Evolutionary conservation across 2,113 vertebrate species (phyloP).

Genomic region (Apaloderma vittatum): DNA sequence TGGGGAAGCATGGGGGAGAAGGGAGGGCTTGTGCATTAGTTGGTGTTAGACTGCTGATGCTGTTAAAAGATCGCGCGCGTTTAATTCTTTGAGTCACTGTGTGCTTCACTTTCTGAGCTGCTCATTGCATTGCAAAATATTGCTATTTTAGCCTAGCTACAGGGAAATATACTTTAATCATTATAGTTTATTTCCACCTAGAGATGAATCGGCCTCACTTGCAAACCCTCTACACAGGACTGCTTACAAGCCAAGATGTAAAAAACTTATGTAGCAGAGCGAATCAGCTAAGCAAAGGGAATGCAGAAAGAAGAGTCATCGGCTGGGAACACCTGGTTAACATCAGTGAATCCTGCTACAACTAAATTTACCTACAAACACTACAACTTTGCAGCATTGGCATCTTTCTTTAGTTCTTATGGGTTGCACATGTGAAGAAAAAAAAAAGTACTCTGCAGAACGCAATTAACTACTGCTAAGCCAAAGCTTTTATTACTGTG

Average conservation of each 20-base stretch:
- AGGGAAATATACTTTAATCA: neutral
- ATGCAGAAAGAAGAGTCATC: neutral
- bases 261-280: neutral
- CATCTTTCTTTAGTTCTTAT: neutral
- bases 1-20: neutral
- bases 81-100: neutral
- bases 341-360: neutral
- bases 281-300: neutral
- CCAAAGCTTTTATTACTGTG: neutral
- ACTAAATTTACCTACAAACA: neutral
- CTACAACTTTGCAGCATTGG: neutral
- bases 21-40: neutral
- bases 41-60: neutral
- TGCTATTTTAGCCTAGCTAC: neutral
- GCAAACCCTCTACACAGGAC: neutral
- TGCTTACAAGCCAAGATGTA: neutral
- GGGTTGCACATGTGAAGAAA: neutral
- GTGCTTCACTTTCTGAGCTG: neutral
- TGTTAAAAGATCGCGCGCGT: neutral
- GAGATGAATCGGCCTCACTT: neutral
- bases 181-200: neutral
- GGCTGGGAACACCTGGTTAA: neutral
- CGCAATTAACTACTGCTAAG: neutral
- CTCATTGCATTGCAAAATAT: neutral
- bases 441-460: neutral